Percentiles rank a stretch among this genome's conserved stretches.
Conservation (phyloP, 30 jellyfish, hydroid and myxozoan species). For the Clytia hemisphaerica region DNA sequence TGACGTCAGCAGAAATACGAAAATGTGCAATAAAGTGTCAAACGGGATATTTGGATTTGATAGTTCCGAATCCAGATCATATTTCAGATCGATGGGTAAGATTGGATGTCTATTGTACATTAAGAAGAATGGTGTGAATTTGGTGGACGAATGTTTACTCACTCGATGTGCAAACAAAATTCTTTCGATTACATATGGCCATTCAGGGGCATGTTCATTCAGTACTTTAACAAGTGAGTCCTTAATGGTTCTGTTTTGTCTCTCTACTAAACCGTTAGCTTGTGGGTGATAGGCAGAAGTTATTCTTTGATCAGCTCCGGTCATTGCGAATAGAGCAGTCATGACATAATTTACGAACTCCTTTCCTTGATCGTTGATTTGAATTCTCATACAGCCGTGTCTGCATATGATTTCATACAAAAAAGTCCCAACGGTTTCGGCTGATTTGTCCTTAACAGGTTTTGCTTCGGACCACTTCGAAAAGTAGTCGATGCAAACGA, state of each 20-base stretch:
- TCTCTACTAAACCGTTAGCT: background rate
- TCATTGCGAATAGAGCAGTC: background rate
- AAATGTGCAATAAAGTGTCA: too few species aligned
- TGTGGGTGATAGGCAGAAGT: background rate
- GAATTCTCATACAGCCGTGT: conserved; percentile 41
- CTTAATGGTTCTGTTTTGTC: background rate
- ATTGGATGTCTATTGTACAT: conserved; percentile 14
- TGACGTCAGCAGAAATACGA: too few species aligned
- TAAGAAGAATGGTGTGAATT: background rate
- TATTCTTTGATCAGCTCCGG: background rate
- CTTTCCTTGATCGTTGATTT: conserved; percentile 43
- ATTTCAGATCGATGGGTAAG: conserved; percentile 24
- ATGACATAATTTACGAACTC: conserved; percentile 41
- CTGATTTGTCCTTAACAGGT: conserved; percentile 21
- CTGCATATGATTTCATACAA: conserved; percentile 33
- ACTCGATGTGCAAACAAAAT: conserved; percentile 23
- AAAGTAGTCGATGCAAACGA: conserved; percentile 22
- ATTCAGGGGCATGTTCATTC: background rate
- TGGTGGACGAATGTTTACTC: conserved; percentile 11
- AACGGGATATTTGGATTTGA: too few species aligned
- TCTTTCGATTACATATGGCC: conserved; percentile 10
- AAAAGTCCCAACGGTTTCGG: conserved; percentile 29
- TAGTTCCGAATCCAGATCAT: background rate
- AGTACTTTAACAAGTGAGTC: background rate
- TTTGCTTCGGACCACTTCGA: conserved; percentile 44